Evolutionary conservation across 2,113 vertebrate genomes (phyloP), one percentile per base, ranked within the genome.

Genomic region (Caretta caretta): DNA sequence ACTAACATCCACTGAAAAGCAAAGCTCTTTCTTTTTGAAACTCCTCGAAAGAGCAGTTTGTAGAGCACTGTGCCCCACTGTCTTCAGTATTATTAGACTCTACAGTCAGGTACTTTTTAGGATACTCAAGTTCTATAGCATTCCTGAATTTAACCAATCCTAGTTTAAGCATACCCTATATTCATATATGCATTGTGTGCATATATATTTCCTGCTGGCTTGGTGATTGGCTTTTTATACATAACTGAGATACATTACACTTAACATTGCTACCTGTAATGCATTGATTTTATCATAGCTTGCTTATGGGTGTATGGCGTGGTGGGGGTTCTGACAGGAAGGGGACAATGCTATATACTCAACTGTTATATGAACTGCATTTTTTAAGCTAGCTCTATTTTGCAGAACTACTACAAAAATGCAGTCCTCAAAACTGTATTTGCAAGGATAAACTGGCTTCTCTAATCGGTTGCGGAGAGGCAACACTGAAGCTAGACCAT

Each of bases 61-160:
- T 27, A 65, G 6, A 50, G 5, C 0, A 0, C 51, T 93, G 93
- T 86, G 42, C 11, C 85, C 50, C 35, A 72, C 1, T 83, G 9
- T 75, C 78, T 90, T 89, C 20, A 56, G 57, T 96, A 65, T 2
- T 42, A 57, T 86, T 72, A 16, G 46, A 20, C 38, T 38, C 5
- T 81, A 46, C 16, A 56, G 59, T 27, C 6, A 3, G 88, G 10
- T 75, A 13, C 91, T 65, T 31, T 4, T 1, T 4, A 57, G 35
- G 59, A 27, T 88, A 50, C 54, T 93, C 10, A 16, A 80, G 5
- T 83, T 42, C 19, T 88, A 8, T 89, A 3, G 2, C 42, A 49
- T 46, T 93, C 94, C 88, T 54, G 57, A 94, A 91, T 46, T 54
- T 31, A 90, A 22, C 14, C 93, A 79, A 49, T 80, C 53, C 83